phyloP scores from a whole-genome alignment of 2,113 vertebrate species.

The Nothoprocta perdicaria region DNA sequence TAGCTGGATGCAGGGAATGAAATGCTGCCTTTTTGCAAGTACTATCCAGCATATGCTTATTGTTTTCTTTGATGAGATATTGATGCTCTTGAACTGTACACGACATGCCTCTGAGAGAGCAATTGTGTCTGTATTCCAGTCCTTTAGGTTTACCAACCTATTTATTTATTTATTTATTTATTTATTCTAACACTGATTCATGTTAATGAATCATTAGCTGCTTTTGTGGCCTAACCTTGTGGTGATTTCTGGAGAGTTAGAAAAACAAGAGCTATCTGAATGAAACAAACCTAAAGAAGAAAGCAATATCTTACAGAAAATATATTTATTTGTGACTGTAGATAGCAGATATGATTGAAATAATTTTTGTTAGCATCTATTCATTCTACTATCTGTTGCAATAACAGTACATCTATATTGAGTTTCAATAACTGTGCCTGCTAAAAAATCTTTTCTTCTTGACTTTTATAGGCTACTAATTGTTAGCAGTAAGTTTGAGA shows the following conservation, averaged over 20 bases:
- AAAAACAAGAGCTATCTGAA: background rate
- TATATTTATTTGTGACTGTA: background rate
- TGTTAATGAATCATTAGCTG: background rate
- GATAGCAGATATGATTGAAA: background rate
- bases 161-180: background rate
- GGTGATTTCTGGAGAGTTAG: background rate
- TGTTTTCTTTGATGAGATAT: background rate
- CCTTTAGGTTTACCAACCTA: background rate
- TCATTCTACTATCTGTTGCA: background rate
- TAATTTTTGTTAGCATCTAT: background rate
- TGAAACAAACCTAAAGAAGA: background rate
- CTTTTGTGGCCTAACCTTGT: background rate
- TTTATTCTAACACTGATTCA: background rate
- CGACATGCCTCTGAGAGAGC: background rate
- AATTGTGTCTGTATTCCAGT: background rate
- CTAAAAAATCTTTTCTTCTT: background rate
- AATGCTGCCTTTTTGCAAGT: background rate
- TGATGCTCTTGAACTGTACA: background rate
- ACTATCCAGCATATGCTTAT: background rate
- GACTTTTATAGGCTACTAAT: background rate
- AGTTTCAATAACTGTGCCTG: background rate
- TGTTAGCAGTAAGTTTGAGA: background rate
- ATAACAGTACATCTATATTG: background rate
- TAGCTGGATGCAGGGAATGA: background rate
- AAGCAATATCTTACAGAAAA: background rate